Evolutionary conservation across 2,113 vertebrate species (phyloP).

Genomic region (Dendropsophus ebraccatus): DNA sequence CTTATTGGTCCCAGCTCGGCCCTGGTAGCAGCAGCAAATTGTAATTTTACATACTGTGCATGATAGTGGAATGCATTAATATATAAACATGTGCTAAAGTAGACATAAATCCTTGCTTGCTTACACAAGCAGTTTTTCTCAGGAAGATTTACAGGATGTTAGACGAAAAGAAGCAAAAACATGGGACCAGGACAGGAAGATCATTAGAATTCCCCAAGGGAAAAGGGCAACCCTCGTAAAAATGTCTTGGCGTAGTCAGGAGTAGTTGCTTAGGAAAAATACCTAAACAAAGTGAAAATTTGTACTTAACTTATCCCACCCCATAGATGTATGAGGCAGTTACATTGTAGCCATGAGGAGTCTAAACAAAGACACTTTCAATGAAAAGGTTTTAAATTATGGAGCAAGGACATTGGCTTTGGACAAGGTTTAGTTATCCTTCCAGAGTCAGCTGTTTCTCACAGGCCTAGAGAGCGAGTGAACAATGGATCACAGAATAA

Average conservation of each 20-base stretch:
- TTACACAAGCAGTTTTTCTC: slow-evolving; percentile 30
- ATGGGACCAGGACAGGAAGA: background rate
- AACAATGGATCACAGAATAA: background rate
- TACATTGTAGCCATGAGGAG: background rate
- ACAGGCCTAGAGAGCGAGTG: background rate
- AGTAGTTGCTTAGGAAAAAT: slow-evolving; percentile 25
- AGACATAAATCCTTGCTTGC: background rate
- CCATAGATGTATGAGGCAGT: background rate
- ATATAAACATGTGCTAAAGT: background rate
- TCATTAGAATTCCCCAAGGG: background rate
- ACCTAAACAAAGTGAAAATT: slow-evolving; percentile 5
- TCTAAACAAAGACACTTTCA: background rate
- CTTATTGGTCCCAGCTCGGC: no score
- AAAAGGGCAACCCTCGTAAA: slow-evolving; percentile 39
- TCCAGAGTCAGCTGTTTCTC: slow-evolving; percentile 13
- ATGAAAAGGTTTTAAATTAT: slow-evolving; percentile 26
- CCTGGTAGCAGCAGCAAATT: no score
- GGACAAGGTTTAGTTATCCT: background rate
- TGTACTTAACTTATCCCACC: background rate
- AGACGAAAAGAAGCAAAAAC: slow-evolving; percentile 18
- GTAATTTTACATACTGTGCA: background rate
- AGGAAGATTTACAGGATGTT: slow-evolving; percentile 32
- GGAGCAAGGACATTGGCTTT: background rate
- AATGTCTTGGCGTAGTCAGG: background rate
- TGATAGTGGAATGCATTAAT: background rate